A percentile compares a stretch with the other conserved stretches of the same genome.
Evolutionary conservation across 2,113 vertebrate species (phyloP).

Genomic region (Hemibagrus wyckioides): DNA sequence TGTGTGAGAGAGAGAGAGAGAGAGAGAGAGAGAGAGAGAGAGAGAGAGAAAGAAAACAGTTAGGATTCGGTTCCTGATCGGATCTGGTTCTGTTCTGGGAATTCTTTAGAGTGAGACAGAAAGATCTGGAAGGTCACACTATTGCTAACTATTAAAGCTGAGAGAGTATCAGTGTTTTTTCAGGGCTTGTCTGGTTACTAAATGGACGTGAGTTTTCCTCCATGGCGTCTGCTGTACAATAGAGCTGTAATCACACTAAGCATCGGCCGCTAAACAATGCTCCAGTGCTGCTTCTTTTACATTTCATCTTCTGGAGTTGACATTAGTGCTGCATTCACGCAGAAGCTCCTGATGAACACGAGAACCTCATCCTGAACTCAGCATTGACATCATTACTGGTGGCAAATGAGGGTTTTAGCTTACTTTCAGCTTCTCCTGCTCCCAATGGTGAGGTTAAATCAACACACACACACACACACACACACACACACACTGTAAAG

Average conservation of each 20-base stretch:
- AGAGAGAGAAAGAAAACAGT: too few relatives aligned
- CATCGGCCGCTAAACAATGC: neutral
- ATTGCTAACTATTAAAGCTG: neutral
- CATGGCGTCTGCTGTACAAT: neutral
- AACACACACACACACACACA: conserved; percentile 14
- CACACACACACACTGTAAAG: conserved; percentile 5
- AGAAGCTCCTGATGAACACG: neutral
- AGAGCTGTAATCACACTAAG: neutral
- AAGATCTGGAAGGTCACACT: neutral
- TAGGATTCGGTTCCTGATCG: neutral
- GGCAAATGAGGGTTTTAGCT: neutral
- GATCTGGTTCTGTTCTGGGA: neutral
- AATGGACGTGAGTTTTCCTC: neutral
- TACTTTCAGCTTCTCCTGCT: neutral
- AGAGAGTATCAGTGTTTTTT: neutral
- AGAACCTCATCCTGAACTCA: neutral
- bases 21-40: too few relatives aligned
- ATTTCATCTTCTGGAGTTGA: neutral
- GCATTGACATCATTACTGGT: conserved; percentile 3
- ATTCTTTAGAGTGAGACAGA: neutral
- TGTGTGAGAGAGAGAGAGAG: neutral
- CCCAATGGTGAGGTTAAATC: conserved; percentile 13
- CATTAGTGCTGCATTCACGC: neutral
- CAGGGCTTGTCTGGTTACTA: neutral
- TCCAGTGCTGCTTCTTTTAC: neutral